Percentiles rank a stretch among this genome's conserved stretches.
phyloP scores from a whole-genome alignment of 2,113 vertebrate species.

The Dasyurus viverrinus region DNA sequence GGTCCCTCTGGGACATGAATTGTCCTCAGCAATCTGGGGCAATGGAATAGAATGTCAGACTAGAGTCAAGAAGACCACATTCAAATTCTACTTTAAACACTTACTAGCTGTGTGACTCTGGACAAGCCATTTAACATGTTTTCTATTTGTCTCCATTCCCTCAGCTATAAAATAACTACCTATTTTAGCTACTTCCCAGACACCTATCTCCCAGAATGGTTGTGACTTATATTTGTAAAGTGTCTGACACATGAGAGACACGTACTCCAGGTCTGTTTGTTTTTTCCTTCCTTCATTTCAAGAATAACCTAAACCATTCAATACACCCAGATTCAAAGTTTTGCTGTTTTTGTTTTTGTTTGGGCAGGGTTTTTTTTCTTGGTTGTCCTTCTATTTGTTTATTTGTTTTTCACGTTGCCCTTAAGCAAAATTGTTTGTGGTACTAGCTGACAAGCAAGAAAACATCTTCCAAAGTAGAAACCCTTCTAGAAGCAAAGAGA shows the following conservation, averaged over 20 bases:
- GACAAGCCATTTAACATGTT: neutral
- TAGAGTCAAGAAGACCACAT: neutral
- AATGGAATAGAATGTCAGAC: neutral
- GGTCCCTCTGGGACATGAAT: neutral
- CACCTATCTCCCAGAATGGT: neutral
- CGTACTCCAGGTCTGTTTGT: neutral
- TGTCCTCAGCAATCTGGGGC: neutral
- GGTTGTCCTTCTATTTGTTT: too few species aligned
- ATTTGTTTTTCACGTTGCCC: neutral
- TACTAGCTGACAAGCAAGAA: neutral
- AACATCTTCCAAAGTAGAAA: neutral
- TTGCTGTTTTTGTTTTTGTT: neutral
- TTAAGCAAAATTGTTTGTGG: neutral
- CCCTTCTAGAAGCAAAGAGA: neutral
- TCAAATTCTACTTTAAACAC: neutral
- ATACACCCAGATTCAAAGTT: neutral
- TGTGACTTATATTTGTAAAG: neutral
- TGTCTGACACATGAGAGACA: neutral
- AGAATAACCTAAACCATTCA: neutral
- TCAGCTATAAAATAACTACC: neutral
- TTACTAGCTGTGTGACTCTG: neutral
- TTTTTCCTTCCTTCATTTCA: neutral
- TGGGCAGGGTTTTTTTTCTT: neutral
- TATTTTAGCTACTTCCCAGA: neutral
- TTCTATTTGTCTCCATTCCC: neutral